Evolutionary conservation across 2,113 vertebrate species (phyloP).

Genomic region (Manacus vitellinus): DNA sequence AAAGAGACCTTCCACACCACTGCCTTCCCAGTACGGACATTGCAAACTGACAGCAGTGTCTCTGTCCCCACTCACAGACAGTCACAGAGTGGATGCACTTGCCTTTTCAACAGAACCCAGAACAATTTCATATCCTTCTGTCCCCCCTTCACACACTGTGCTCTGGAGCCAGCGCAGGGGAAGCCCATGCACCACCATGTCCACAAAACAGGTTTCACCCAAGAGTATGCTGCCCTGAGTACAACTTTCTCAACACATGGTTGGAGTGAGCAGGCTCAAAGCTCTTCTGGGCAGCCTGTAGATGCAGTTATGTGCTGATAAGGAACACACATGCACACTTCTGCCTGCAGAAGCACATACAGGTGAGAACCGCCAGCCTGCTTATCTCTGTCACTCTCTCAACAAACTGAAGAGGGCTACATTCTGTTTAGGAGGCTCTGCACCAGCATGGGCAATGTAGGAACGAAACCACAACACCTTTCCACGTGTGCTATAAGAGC

Average conservation of each 20-base stretch:
- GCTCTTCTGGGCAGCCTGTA: not conserved
- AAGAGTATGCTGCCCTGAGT: not conserved
- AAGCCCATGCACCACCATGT: not conserved
- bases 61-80: not conserved
- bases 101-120: not conserved
- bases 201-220: not conserved
- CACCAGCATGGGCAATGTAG: not conserved
- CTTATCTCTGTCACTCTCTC: not conserved
- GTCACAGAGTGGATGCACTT: not conserved
- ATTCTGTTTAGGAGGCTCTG: not conserved
- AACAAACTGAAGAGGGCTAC: not conserved
- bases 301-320: not conserved
- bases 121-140: not conserved
- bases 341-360: not conserved
- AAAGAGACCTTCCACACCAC: not conserved
- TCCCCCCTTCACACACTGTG: not conserved
- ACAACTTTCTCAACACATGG: not conserved
- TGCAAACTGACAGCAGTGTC: not conserved
- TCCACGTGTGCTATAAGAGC: not conserved
- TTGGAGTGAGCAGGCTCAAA: not conserved
- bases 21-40: not conserved
- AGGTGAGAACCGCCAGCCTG: not conserved
- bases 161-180: not conserved
- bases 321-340: not conserved
- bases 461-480: slow-evolving; percentile 11